Percentiles rank a stretch among this genome's conserved stretches.
phyloP scores from a whole-genome alignment of 2,888 invertebrate species.

The Nemotelus nigrinus region DNA sequence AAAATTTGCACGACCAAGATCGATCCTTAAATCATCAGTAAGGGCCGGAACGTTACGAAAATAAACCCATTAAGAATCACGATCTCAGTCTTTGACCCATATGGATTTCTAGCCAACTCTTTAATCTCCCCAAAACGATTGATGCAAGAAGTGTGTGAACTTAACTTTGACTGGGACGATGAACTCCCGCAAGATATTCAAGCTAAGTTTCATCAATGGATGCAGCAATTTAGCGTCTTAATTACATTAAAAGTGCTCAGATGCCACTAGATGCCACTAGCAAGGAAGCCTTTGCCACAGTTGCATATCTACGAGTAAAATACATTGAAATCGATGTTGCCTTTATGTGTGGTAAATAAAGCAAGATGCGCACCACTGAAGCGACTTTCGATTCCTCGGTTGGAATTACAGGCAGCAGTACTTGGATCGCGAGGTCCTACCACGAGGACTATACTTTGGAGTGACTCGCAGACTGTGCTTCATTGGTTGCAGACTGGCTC shows the following conservation, averaged over 20 bases:
- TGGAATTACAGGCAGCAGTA: constrained; percentile 8
- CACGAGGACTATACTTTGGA: constrained; percentile 2
- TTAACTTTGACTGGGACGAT: not conserved
- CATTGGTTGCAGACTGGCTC: constrained; percentile 47
- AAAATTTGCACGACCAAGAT: not conserved
- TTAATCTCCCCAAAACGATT: not conserved
- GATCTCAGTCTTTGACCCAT: not conserved
- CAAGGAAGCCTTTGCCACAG: not conserved
- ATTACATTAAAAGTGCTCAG: not conserved
- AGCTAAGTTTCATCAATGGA: not conserved
- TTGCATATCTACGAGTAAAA: not conserved
- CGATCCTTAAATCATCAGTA: not conserved
- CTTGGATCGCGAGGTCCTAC: not conserved
- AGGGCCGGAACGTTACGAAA: not conserved
- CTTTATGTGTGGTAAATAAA: not conserved
- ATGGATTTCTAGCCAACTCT: not conserved
- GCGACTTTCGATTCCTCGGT: not conserved
- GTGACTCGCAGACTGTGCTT: constrained; percentile 48
- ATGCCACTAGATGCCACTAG: not conserved
- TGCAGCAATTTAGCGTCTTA: not conserved
- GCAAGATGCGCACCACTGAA: constrained; percentile 6
- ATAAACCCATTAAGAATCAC: not conserved
- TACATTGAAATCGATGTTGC: not conserved
- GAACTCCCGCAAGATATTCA: not conserved
- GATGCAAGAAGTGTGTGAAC: not conserved